These are phyloP conservation scores for Campoletis sonorensis DNA, from an alignment of 1,140 invertebrate species.

Conservation along the genomic window DNA sequence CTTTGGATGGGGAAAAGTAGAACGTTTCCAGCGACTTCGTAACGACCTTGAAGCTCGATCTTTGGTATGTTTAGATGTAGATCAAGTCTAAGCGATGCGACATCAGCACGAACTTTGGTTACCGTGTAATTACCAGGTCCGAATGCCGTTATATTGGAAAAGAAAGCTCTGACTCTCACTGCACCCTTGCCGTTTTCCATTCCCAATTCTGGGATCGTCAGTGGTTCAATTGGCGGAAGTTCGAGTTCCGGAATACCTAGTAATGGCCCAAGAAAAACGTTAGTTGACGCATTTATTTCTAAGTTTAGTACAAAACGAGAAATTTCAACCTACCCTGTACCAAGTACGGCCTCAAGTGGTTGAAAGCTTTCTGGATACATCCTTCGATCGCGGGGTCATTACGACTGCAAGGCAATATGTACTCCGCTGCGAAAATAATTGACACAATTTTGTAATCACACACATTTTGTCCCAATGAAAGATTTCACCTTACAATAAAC, in stretches of 20 bases:
- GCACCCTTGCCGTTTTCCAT: slow-evolving; percentile 87
- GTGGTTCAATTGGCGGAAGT: slow-evolving; percentile 84
- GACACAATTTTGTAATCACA: neutral
- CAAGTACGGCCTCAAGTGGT: slow-evolving; percentile 84
- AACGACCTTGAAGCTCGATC: slow-evolving; percentile 84
- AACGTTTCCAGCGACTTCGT: slow-evolving; percentile 86
- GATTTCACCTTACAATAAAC: neutral
- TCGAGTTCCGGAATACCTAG: slow-evolving; percentile 82
- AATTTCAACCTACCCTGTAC: slow-evolving; percentile 73
- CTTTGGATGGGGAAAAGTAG: slow-evolving; percentile 86
- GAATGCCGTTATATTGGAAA: slow-evolving; percentile 83
- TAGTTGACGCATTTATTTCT: neutral
- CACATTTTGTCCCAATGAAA: neutral
- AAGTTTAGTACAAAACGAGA: neutral
- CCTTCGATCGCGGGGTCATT: slow-evolving; percentile 81
- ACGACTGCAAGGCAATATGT: slow-evolving; percentile 83
- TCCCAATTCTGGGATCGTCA: slow-evolving; percentile 81
- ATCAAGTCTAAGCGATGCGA: slow-evolving; percentile 82
- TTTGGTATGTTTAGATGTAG: slow-evolving; percentile 82
- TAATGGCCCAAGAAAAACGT: slow-evolving; percentile 30
- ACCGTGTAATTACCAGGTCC: slow-evolving; percentile 86
- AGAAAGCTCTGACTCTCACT: slow-evolving; percentile 82
- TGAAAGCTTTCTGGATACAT: slow-evolving; percentile 83
- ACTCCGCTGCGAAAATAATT: slow-evolving; percentile 81
- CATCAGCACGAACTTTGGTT: slow-evolving; percentile 77